Evolutionary conservation across 2,797 vertebrate genomes (phyloP), one percentile per base, ranked within the genome.

Genomic region (Melanotaenia boesemani): DNA sequence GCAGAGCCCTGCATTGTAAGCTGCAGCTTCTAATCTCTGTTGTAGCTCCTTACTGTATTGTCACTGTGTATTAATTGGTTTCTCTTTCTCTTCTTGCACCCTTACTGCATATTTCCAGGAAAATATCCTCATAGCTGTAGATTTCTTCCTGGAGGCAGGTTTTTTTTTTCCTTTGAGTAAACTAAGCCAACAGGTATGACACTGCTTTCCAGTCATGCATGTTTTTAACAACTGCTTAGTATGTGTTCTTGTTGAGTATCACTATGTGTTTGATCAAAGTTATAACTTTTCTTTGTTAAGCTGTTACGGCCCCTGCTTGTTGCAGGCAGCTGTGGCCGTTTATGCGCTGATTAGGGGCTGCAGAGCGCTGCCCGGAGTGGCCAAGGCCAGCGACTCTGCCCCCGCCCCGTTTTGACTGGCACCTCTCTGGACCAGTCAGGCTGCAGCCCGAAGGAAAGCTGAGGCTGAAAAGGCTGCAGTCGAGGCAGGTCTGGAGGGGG

Each of bases 231-330:
- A 54, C 37, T 60, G 30, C 34, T 18, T 20, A 7, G 36, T 24
- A 52, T 8, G 32, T 22, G 32, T 48, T 70, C 61, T 61, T 59
- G 15, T 37, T 15, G 61, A 60, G 57, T 60, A 24, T 46, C 12
- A 26, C 30, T 24, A 60, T 26, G 8, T 4, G 32, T n/a, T 39
- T 26, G 22, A 26, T 69, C 56, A 37, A 24, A 22, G 24, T 26
- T 4, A 28, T 5, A 48, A 55, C 30, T 32, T 48, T 22, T 55
- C 24, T 55, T 55, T 55, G 52, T 28, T 15, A 26, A 55, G n/a
- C n/a, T n/a, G n/a, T n/a, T n/a, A n/a, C n/a, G n/a, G n/a, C n/a
- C n/a, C n/a, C n/a, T n/a, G n/a, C n/a, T n/a, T n/a, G n/a, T n/a
- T n/a, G n/a, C n/a, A n/a, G n/a, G n/a, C n/a, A n/a, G n/a, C n/a